phyloP scores from a whole-genome alignment of 2,113 vertebrate genomes.

The Paraplagusia blochii region DNA sequence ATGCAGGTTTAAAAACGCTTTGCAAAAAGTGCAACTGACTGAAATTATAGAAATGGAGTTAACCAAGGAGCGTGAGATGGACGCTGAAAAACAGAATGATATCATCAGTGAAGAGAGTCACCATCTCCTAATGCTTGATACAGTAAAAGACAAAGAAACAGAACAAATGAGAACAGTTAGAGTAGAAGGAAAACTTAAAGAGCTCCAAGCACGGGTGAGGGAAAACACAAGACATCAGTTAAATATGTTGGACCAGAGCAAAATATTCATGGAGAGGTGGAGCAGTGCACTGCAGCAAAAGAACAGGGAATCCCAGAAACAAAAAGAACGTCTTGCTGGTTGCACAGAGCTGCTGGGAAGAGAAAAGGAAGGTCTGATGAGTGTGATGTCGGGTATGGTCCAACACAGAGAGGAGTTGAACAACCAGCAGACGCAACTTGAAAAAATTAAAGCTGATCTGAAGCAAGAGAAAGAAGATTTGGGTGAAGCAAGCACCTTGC shows the following conservation, averaged over 20 bases:
- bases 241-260: rapidly evolving
- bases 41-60: not conserved
- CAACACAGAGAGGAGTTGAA: not conserved
- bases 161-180: not conserved
- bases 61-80: not conserved
- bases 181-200: not conserved
- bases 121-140: too few relatives aligned
- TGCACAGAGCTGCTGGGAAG: not conserved
- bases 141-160: too few relatives aligned
- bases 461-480: constrained; percentile 1
- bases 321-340: not conserved
- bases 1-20: not conserved
- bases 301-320: rapidly evolving
- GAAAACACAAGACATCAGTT: not conserved
- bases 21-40: not conserved
- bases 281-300: not conserved
- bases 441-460: constrained; percentile 5
- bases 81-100: not conserved
- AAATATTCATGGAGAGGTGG: not conserved
- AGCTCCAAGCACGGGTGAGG: not conserved
- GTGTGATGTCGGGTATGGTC: not conserved
- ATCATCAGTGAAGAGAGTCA: not conserved
- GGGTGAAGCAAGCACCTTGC: not conserved
- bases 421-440: constrained; percentile 1
- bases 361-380: constrained; percentile 3